A percentile compares a stretch with the other conserved stretches of the same genome.
phyloP scores from a whole-genome alignment of 2,797 vertebrate genomes.

The Orientallactaga sibirica region DNA sequence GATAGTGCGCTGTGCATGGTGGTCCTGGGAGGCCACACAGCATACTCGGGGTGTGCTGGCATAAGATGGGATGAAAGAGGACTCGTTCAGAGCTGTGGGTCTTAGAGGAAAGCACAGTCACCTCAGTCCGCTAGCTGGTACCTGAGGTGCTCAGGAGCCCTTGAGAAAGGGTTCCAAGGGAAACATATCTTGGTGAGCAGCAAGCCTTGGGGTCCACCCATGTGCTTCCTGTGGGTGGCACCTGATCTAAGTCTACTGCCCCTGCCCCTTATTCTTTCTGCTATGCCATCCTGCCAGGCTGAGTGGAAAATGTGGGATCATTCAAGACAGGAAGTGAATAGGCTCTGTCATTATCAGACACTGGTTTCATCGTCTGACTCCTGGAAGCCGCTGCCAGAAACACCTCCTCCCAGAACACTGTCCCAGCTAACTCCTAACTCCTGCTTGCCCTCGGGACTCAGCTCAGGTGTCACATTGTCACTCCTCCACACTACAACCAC shows the following conservation, averaged over 20 bases:
- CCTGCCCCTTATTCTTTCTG: background rate
- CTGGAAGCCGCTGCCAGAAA: background rate
- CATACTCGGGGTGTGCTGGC: too few relatives aligned
- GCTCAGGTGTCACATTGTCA: background rate
- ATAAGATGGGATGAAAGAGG: background rate
- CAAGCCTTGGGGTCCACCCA: background rate
- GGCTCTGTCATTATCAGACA: background rate
- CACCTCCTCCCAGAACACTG: background rate
- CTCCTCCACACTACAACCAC: fast-evolving
- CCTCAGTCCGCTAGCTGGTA: background rate
- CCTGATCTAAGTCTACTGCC: background rate
- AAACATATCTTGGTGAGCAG: background rate
- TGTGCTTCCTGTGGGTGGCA: background rate
- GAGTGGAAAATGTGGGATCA: background rate
- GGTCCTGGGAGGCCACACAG: background rate
- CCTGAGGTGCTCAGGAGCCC: background rate
- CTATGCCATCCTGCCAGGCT: background rate
- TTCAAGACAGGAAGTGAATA: background rate
- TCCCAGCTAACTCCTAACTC: background rate
- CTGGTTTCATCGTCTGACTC: background rate
- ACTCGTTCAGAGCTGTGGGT: background rate
- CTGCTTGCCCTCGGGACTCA: background rate
- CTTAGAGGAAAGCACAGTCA: fast-evolving
- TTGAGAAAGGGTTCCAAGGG: background rate
- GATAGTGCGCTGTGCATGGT: background rate